phyloP scores from a whole-genome alignment of 2,888 invertebrate species.

The Nephrotoma appendiculata region DNA sequence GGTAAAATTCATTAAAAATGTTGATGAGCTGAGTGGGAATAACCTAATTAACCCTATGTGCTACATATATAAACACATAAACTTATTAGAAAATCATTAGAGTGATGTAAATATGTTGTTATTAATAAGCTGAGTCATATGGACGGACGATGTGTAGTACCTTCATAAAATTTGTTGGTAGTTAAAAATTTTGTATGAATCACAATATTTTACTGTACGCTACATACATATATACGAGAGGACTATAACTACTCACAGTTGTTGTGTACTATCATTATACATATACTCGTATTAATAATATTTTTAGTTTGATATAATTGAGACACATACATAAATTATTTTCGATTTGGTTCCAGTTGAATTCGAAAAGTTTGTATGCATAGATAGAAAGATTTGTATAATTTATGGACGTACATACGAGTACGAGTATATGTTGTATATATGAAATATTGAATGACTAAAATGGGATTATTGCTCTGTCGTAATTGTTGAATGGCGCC shows the following conservation, averaged over 20 bases:
- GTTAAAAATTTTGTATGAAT: background rate
- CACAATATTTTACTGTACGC: background rate
- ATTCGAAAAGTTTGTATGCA: background rate
- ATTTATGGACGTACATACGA: background rate
- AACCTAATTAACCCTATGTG: background rate
- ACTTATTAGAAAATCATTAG: background rate
- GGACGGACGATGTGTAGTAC: background rate
- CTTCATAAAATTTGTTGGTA: background rate
- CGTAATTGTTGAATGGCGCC: background rate
- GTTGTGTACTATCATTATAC: background rate
- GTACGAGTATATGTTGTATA: background rate
- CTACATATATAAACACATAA: background rate
- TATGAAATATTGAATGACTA: background rate
- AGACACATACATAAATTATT: background rate
- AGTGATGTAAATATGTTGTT: background rate
- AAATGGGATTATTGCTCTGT: background rate
- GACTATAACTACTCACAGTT: too few relatives aligned
- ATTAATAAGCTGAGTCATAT: background rate
- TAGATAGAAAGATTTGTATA: background rate
- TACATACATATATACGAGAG: too few relatives aligned
- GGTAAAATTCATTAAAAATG: too few relatives aligned
- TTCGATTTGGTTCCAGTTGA: background rate
- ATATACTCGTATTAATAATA: background rate
- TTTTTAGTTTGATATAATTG: background rate
- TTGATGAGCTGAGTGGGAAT: background rate